Conservation (phyloP, 2,797 vertebrate species). For the Oophaga sylvatica region DNA sequence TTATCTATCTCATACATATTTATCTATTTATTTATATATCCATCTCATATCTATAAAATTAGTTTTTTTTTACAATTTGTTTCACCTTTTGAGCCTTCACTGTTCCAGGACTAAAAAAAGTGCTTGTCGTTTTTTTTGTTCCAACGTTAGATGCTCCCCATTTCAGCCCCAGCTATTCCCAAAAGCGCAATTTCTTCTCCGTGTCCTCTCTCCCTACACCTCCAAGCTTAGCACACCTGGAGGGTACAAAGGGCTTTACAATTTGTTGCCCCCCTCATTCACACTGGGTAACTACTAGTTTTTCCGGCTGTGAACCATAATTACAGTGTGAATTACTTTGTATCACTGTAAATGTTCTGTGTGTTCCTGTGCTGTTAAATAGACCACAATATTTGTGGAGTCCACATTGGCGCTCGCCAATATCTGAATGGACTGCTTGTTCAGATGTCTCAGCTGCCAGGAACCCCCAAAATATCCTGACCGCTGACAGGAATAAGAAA, state of each 20-base stretch:
- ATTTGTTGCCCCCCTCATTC: neutral
- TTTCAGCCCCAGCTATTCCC: neutral
- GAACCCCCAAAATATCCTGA: conserved; percentile 12
- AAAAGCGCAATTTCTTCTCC: too few relatives aligned
- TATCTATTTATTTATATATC: too few relatives aligned
- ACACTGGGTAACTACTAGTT: neutral
- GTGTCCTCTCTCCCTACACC: neutral
- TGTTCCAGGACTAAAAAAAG: too few relatives aligned
- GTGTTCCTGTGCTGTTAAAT: neutral
- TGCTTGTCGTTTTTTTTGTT: too few relatives aligned
- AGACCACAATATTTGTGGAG: conserved; percentile 11
- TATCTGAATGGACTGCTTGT: conserved; percentile 20
- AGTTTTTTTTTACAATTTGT: too few relatives aligned
- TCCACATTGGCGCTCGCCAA: too few relatives aligned
- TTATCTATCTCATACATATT: too few relatives aligned
- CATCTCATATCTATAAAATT: too few relatives aligned
- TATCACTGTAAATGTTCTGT: neutral
- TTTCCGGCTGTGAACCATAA: neutral
- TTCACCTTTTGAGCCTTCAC: too few relatives aligned
- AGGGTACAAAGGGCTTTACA: neutral
- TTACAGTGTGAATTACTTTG: conserved; percentile 2
- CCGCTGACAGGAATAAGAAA: conserved; percentile 1
- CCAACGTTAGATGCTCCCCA: neutral
- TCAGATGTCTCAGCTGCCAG: conserved; percentile 5
- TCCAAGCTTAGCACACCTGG: neutral